phyloP scores from a whole-genome alignment of 64 coral and sea anemone genomes.

The Platygyra sinensis region DNA sequence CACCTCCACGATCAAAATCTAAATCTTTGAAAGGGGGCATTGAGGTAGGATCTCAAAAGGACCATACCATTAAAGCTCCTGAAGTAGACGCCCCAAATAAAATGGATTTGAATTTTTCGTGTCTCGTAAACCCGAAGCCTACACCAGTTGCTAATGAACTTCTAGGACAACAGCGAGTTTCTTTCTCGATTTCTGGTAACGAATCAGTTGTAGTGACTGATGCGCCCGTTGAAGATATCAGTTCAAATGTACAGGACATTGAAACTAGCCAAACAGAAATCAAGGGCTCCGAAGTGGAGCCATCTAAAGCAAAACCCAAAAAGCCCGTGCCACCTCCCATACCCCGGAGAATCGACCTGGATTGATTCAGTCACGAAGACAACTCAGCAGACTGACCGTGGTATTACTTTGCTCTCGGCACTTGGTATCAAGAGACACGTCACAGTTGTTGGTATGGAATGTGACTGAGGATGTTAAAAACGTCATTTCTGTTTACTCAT shows the following conservation, averaged over 20 bases:
- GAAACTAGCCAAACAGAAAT: neutral
- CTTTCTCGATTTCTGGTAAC: neutral
- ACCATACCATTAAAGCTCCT: neutral
- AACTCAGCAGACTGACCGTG: too few relatives aligned
- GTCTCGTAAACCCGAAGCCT: constrained; percentile 37
- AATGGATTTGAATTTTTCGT: constrained; percentile 13
- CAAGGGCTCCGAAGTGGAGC: neutral
- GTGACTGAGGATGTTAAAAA: too few relatives aligned
- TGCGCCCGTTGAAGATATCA: neutral
- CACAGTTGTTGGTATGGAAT: too few relatives aligned
- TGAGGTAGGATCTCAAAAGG: neutral
- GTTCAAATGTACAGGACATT: neutral
- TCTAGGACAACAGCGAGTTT: neutral
- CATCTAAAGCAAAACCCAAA: neutral
- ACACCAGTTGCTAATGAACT: neutral
- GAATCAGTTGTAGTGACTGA: neutral
- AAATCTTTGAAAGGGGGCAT: constrained; percentile 5
- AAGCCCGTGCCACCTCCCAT: constrained; percentile 62
- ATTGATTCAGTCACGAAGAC: neutral
- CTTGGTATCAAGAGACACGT: too few relatives aligned
- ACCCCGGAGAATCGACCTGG: constrained; percentile 73
- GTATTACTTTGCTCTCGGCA: too few relatives aligned
- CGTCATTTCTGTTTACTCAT: too few relatives aligned
- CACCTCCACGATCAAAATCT: constrained; percentile 41
- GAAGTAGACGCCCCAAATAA: constrained; percentile 29